Evolutionary conservation across 2,888 invertebrate genomes (phyloP).

Genomic region (Pseudococcus viburni): DNA sequence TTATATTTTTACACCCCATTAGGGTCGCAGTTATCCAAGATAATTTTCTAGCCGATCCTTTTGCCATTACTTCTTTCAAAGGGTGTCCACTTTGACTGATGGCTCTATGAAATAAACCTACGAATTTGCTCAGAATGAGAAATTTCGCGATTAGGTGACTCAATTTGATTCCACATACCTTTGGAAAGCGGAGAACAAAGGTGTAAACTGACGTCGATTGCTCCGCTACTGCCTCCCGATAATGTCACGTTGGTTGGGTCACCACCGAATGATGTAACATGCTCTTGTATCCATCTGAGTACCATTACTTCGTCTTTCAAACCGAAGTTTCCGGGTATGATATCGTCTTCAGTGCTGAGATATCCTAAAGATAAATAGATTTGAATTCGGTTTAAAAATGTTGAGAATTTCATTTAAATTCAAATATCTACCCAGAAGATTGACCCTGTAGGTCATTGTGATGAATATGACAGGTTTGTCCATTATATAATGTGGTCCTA

Average conservation of each 20-base stretch:
- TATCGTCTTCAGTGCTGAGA: conserved; percentile 67
- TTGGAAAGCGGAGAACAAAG: conserved; percentile 68
- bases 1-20: conserved; percentile 76
- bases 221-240: conserved; percentile 68
- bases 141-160: not conserved
- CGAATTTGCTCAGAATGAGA: not conserved
- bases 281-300: conserved; percentile 67
- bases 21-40: conserved; percentile 76
- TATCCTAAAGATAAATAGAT: conserved; percentile 55
- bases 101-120: conserved; percentile 75
- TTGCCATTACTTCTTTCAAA: conserved; percentile 73
- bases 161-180: conserved; percentile 57
- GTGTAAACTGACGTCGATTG: conserved; percentile 65
- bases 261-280: conserved; percentile 66
- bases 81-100: conserved; percentile 82
- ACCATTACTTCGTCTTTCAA: conserved; percentile 67
- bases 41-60: conserved; percentile 76
- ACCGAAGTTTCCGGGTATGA: conserved; percentile 66
- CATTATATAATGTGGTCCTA: conserved; percentile 31
- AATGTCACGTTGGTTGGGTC: conserved; percentile 68
- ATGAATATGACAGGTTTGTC: conserved; percentile 31
- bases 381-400: no score
- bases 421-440: not conserved
- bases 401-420: not conserved
- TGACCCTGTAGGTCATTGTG: conserved; percentile 19